Evolutionary conservation across 35 echinoderm and acorn worm genomes (phyloP), one percentile per base, ranked within the genome.

Genomic region (Anneissia japonica): DNA sequence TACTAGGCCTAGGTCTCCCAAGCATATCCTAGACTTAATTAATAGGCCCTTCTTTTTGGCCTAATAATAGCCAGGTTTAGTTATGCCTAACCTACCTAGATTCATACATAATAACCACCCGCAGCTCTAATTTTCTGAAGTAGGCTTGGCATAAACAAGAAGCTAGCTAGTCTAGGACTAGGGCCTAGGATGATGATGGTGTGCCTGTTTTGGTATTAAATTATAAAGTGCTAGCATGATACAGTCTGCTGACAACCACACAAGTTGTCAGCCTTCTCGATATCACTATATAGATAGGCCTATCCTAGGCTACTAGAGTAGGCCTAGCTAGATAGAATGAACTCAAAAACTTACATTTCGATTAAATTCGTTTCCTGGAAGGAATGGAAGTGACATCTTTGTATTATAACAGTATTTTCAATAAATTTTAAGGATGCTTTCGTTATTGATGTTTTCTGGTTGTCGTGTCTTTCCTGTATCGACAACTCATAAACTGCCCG

Each of bases 291-390:
- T 19, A 28, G 19, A 16, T 85, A 34, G 28, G 34, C 13, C 7
- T 21, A 16, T 31, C n/a, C 23, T n/a, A n/a, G n/a, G n/a, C n/a
- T n/a, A n/a, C n/a, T n/a, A n/a, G n/a, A n/a, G n/a, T n/a, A n/a
- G n/a, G n/a, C n/a, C n/a, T n/a, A n/a, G n/a, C n/a, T n/a, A n/a
- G n/a, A n/a, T n/a, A n/a, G n/a, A n/a, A n/a, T n/a, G 40, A 87
- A 38, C 41, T 41, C 0, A 38, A 30, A 88, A n/a, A 86, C 87
- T 90, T 84, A 97, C 95, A 45, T 92, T 97, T 17, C 82, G 41
- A 80, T 97, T 89, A 45, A 97, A 97, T 30, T 88, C 83, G 80
- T 97, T 85, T 77, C 95, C 95, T 36, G 95, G 95, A 55, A 97
- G 85, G 79, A 97, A 97, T 74, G 95, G 95, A 46, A 97, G 79